Evolutionary conservation across 2,888 invertebrate species (phyloP).

Genomic region (Caenorhabditis afra): DNA sequence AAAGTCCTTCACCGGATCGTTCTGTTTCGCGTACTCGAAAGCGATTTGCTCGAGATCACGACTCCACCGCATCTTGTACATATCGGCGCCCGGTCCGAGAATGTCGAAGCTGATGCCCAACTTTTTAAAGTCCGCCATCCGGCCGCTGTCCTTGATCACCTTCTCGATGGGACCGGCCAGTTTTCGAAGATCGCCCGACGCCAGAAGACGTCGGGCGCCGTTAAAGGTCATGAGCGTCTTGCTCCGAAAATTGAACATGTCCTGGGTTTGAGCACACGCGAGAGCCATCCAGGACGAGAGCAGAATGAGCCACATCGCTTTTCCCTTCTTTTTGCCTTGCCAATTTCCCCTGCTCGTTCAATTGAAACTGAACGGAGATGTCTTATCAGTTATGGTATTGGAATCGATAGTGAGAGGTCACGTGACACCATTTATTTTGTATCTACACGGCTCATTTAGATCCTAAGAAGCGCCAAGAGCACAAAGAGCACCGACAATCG

Average conservation of each 20-base stretch:
- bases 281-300: too few relatives aligned
- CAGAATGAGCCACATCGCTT: too few relatives aligned
- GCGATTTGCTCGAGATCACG: constrained; percentile 1
- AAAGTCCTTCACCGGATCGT: not conserved
- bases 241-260: constrained; percentile 6
- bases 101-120: not conserved
- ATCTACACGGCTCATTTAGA: too few relatives aligned
- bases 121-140: not conserved
- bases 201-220: constrained; percentile 2
- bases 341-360: too few relatives aligned
- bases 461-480: too few relatives aligned
- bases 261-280: not conserved
- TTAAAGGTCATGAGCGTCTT: constrained; percentile 9
- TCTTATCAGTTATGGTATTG: too few relatives aligned
- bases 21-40: constrained; percentile 7
- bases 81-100: constrained; percentile 13
- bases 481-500: too few relatives aligned
- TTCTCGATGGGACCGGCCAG: not conserved
- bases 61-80: constrained; percentile 19
- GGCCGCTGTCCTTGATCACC: too few relatives aligned
- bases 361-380: too few relatives aligned
- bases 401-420: too few relatives aligned
- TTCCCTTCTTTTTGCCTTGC: too few relatives aligned
- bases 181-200: constrained; percentile 7
- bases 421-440: too few relatives aligned